These are phyloP conservation scores for Fistularia commersonii DNA, from an alignment of 2,797 vertebrate genomes.

Conservation along the genomic window DNA sequence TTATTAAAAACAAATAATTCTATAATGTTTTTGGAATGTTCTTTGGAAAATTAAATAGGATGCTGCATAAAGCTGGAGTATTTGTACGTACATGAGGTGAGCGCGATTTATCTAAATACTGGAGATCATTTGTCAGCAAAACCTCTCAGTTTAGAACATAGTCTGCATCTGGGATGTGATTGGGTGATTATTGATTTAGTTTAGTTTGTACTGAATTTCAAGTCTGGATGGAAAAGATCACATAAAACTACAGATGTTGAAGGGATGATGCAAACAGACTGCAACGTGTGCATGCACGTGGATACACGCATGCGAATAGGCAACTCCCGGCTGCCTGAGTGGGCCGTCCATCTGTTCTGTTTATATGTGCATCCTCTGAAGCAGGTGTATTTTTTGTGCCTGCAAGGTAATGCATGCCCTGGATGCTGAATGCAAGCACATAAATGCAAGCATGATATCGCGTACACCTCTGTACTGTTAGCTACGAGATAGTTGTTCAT, in stretches of 20 bases:
- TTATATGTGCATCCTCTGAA: constrained; percentile 9
- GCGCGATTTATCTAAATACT: constrained; percentile 5
- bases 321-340: constrained; percentile 26
- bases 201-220: constrained; percentile 19
- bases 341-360: constrained; percentile 32
- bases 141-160: background rate
- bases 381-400: background rate
- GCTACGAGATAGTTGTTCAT: no score
- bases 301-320: constrained; percentile 1
- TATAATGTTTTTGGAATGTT: constrained; percentile 11
- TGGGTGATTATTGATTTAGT: constrained; percentile 1
- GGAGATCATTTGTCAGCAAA: background rate
- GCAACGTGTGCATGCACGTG: constrained; percentile 1
- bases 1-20: constrained; percentile 17
- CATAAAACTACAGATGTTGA: constrained; percentile 13
- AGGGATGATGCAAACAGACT: constrained; percentile 20
- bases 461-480: no score
- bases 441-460: constrained; percentile 2
- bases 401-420: constrained; percentile 1
- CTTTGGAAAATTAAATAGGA: constrained; percentile 51
- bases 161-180: no score
- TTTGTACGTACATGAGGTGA: constrained; percentile 20
- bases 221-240: constrained; percentile 7
- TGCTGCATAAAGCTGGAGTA: constrained; percentile 27
- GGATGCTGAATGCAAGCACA: constrained; percentile 10